Base-by-base conservation (phyloP, 2,113 vertebrate species). In the Hippocampus zosterae region DNA sequence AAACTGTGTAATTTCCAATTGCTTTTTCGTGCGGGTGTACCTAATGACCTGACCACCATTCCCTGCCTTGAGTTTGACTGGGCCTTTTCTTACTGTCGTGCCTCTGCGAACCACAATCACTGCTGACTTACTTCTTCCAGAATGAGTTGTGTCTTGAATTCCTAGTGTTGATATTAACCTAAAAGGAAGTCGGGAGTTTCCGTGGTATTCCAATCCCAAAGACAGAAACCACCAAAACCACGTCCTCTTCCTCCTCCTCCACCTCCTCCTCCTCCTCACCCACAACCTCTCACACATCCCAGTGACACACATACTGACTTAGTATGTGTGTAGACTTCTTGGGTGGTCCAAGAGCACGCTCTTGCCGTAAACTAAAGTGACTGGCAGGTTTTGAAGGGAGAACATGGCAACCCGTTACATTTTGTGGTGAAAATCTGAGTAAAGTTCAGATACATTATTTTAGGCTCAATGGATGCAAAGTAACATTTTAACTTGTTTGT, bases 211-310 rank as follows among this genome's bases (percentile, higher is more conserved):
- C 44, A 42, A 70, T 82, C 81, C 73, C 65, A 76, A 73, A 65
- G 68, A 80, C 74, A 71, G 73, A 84, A 84, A 81, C 84, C 83
- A 40, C 87, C 19, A 50, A 83, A 90, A 81, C 85, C 87, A 78
- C 77, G 57, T 60, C 57, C 69, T 65, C 81, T 83, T 79, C 78
- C 76, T 82, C 68, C 77, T 75, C 77, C 81, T 67, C 80, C 77
- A n/a, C n/a, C n/a, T 79, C 78, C 76, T 82, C 68, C 77, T 75
- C 77, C 81, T 67, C 80, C 77, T 82, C 81, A 66, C 72, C 57
- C 33, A 55, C 48, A 71, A 70, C 42, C 62, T 63, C 72, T 82
- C 73, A 23, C 19, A 18, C 57, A 60, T 6, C 27, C 57, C 6
- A 59, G 79, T 72, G 72, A 77, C 75, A 41, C 72, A 77, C 77